phyloP scores from a whole-genome alignment of 2,113 vertebrate species.

The Corydoras sp. region DNA sequence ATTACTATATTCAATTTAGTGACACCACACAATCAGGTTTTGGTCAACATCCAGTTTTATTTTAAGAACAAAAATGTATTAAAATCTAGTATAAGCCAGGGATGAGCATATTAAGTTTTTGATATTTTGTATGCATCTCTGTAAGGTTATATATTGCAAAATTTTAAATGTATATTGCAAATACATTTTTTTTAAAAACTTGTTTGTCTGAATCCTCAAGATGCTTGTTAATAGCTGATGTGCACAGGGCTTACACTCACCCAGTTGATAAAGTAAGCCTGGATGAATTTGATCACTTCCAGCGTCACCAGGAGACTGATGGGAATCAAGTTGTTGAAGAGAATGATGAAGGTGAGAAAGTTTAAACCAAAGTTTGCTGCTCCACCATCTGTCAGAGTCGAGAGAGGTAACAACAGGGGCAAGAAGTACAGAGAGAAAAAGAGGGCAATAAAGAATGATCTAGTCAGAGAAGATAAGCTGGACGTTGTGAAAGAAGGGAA shows the following conservation, averaged over 20 bases:
- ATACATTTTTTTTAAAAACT: no score
- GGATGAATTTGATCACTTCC: constrained; percentile 97
- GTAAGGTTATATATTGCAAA: no score
- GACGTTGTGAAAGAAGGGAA: background rate
- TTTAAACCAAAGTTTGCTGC: constrained; percentile 96
- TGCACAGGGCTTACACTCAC: constrained; percentile 66
- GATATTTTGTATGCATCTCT: no score
- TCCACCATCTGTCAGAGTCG: constrained; percentile 77
- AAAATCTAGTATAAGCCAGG: no score
- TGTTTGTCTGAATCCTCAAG: no score
- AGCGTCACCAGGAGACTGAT: constrained; percentile 96
- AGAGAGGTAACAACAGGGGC: constrained; percentile 18
- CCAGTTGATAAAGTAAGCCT: constrained; percentile 99
- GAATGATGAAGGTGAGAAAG: constrained; percentile 98
- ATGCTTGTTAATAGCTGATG: no score
- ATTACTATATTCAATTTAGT: no score
- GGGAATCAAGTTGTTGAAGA: constrained; percentile 99
- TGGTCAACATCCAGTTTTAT: no score
- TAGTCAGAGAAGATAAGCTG: constrained; percentile 20
- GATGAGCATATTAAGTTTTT: no score
- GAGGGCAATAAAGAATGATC: constrained; percentile 46
- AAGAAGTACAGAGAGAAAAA: constrained; percentile 43
- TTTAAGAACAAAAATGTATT: no score
- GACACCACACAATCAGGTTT: no score
- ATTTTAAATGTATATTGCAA: no score